phyloP scores from a whole-genome alignment of 2,888 invertebrate species.

The Agriotes lineatus region DNA sequence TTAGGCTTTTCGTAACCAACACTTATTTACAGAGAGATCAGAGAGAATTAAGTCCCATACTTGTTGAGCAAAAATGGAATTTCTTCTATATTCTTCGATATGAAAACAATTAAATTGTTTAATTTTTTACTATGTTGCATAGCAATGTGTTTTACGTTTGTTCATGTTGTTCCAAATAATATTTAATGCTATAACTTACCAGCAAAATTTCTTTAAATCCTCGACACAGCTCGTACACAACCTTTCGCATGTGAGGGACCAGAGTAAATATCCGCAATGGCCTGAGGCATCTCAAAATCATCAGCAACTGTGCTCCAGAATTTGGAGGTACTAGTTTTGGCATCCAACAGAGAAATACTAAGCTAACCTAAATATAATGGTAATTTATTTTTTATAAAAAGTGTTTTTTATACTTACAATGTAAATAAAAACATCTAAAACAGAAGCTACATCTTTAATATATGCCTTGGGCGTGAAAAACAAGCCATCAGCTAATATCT shows the following conservation, averaged over 20 bases:
- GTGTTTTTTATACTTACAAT: slow-evolving; percentile 74
- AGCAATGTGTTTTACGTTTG: too few species aligned
- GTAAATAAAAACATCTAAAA: slow-evolving; percentile 97
- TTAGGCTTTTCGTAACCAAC: too few species aligned
- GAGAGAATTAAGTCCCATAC: too few species aligned
- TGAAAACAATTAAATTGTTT: too few species aligned
- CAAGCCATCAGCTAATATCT: slow-evolving; percentile 96
- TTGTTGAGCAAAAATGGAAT: too few species aligned
- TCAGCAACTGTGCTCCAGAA: slow-evolving; percentile 92
- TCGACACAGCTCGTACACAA: slow-evolving; percentile 97
- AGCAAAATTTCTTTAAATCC: slow-evolving; percentile 99
- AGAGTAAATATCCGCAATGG: slow-evolving; percentile 97
- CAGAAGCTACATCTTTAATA: slow-evolving; percentile 96
- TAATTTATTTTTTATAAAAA: neutral
- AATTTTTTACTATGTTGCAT: too few species aligned
- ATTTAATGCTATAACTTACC: slow-evolving; percentile 70
- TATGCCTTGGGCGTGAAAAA: slow-evolving; percentile 99
- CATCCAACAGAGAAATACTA: slow-evolving; percentile 98
- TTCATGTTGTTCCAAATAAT: neutral
- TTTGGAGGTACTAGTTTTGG: slow-evolving; percentile 92
- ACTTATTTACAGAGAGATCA: too few species aligned
- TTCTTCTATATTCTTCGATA: too few species aligned
- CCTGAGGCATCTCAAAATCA: slow-evolving; percentile 96
- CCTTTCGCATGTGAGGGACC: slow-evolving; percentile 99
- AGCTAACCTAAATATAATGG: slow-evolving; percentile 78